Evolutionary conservation across 2,888 invertebrate genomes (phyloP).

Genomic region (Xiphydria camelus): DNA sequence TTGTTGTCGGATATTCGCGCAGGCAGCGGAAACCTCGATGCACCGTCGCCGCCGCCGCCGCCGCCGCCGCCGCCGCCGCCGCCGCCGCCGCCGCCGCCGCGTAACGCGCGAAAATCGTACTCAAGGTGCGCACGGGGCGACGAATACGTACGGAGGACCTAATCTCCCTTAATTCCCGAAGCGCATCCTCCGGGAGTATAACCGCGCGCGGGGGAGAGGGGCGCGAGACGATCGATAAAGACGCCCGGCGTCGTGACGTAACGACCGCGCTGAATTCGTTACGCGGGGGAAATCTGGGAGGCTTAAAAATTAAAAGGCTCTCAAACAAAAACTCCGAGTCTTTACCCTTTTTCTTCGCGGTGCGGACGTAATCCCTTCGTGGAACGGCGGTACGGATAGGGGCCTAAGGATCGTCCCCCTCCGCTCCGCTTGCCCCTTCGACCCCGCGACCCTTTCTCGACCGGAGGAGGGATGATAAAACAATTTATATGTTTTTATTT

Average conservation of each 20-base stretch:
- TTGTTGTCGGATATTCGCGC: too few relatives aligned
- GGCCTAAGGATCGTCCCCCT: conserved; percentile 7
- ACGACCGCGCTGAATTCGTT: conserved; percentile 49
- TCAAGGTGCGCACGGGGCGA: too few relatives aligned
- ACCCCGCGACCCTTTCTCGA: conserved; percentile 4
- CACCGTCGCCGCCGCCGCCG: too few relatives aligned
- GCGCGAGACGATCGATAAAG: conserved; percentile 45
- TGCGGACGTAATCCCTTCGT: conserved; percentile 32
- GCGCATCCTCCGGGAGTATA: conserved; percentile 37
- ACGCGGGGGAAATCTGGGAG: conserved; percentile 38
- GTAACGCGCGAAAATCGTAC: too few relatives aligned
- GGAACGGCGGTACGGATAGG: conserved; percentile 1
- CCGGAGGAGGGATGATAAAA: conserved; percentile 13
- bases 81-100: too few relatives aligned
- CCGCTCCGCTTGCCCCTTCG: background rate
- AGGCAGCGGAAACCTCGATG: too few relatives aligned
- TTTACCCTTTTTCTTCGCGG: conserved; percentile 26
- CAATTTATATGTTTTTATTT: conserved; percentile 19
- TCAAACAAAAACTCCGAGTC: conserved; percentile 45
- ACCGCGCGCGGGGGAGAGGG: too few relatives aligned
- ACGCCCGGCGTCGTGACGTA: conserved; percentile 35
- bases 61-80: too few relatives aligned
- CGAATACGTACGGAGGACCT: too few relatives aligned
- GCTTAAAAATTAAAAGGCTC: conserved; percentile 54
- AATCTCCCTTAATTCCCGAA: conserved; percentile 30